Evolutionary conservation across 2,888 invertebrate species (phyloP), one percentile per base, ranked within the genome.

Genomic region (Monochamus alternatus): DNA sequence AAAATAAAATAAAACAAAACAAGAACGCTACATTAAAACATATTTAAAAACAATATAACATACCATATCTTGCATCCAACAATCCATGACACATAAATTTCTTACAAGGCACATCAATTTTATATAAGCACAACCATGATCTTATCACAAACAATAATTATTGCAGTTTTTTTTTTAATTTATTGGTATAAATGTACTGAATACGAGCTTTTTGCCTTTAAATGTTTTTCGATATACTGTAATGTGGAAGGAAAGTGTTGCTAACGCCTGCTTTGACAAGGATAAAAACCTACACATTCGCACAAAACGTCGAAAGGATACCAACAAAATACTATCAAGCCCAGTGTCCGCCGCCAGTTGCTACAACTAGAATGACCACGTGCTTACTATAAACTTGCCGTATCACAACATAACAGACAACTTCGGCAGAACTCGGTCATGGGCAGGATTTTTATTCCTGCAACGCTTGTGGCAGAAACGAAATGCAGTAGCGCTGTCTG

Each of bases 51-150:
- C n/a, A 3, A 30, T 60, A 31, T 47, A 77, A 85, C 88, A 73
- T 88, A 89, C 89, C 88, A 89, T 86, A 82, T 89, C 88, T 74
- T 89, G 88, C 89, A 89, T 89, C 89, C 89, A 89, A 74, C 85
- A 86, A 80, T 89, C 89, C 89, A 89, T 89, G 69, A 73, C 80
- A 74, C 72, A 74, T 9, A 68, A 75, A 73, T 71, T 70, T 59
- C 70, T 73, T 75, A 75, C 76, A 65, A 80, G 76, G 74, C 80
- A 81, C 81, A 79, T 81, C 75, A 80, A 81, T 65, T 55, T 47
- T 10, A 62, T 55, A 47, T 65, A 51, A 66, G 58, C 76, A 66
- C 12, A 59, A 52, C 52, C 68, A 73, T 9, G 31, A 31, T 12
- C 8, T 38, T 31, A 32, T n/a, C 60, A 60, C 12, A 60, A 60